Evolutionary conservation across 2,797 vertebrate species (phyloP).

Genomic region (Alca torda): DNA sequence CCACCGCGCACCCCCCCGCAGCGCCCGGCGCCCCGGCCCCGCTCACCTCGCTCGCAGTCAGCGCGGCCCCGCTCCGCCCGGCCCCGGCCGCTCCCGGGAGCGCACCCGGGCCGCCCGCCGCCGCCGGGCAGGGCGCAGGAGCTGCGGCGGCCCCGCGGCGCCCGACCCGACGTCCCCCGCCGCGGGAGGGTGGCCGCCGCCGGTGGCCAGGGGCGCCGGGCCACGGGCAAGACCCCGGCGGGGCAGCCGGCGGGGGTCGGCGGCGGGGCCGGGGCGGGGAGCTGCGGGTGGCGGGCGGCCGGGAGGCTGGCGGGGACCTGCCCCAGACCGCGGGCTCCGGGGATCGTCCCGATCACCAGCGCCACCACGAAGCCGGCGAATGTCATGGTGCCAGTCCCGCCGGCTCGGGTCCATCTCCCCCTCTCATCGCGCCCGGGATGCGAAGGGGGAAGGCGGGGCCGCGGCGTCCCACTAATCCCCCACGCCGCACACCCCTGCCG

Average conservation of each 20-base stretch:
- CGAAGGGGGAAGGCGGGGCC: constrained; percentile 63
- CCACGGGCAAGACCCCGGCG: constrained; percentile 77
- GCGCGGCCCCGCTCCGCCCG: constrained; percentile 87
- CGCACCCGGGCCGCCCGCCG: constrained; percentile 87
- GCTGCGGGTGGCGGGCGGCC: neutral
- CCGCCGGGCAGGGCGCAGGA: constrained; percentile 72
- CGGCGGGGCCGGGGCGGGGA: neutral
- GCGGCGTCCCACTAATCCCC: constrained; percentile 54
- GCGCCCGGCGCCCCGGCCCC: neutral
- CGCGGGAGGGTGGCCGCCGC: constrained; percentile 76
- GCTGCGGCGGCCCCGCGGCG: constrained; percentile 83
- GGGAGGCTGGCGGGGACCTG: neutral
- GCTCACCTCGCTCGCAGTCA: constrained; percentile 87
- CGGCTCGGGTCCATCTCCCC: constrained; percentile 66
- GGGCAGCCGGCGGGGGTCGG: constrained; percentile 16
- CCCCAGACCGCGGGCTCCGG: neutral
- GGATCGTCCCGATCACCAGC: constrained; percentile 54
- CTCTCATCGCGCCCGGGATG: constrained; percentile 19
- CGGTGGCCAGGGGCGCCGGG: constrained; percentile 82
- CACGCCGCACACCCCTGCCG: neutral
- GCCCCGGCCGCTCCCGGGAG: constrained; percentile 75
- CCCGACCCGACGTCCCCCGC: constrained; percentile 73
- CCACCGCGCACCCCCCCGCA: neutral
- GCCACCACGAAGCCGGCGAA: constrained; percentile 53
- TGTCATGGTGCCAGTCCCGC: constrained; percentile 71